These are phyloP conservation scores for Helostoma temminkii DNA, from an alignment of 2,797 vertebrate species.

Conservation along the genomic window DNA sequence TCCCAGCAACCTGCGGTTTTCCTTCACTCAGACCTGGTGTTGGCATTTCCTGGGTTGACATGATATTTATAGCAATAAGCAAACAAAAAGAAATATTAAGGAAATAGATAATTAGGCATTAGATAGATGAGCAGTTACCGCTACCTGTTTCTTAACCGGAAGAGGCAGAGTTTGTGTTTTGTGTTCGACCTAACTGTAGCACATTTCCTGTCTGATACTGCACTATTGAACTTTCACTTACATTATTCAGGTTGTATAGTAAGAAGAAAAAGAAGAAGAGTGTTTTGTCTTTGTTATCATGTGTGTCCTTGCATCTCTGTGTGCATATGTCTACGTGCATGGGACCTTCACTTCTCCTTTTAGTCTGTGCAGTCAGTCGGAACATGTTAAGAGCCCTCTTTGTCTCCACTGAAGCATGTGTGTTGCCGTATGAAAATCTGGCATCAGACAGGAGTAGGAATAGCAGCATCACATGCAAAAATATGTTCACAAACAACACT, in stretches of 20 bases:
- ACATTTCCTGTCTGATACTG: background rate
- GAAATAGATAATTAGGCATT: slow-evolving; percentile 29
- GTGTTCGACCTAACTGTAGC: slow-evolving; percentile 7
- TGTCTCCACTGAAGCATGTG: slow-evolving; percentile 69
- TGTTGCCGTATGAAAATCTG: slow-evolving; percentile 60
- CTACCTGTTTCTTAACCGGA: slow-evolving; percentile 8
- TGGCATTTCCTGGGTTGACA: slow-evolving; percentile 57
- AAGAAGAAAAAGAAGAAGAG: slow-evolving; percentile 7
- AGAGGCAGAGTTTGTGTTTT: background rate
- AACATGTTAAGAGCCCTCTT: slow-evolving; percentile 77
- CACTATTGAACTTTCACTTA: slow-evolving; percentile 27
- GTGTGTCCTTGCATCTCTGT: slow-evolving; percentile 27
- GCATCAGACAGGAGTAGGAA: slow-evolving; percentile 33
- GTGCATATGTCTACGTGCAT: slow-evolving; percentile 32
- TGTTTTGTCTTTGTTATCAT: slow-evolving; percentile 33
- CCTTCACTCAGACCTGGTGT: slow-evolving; percentile 20
- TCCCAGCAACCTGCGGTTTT: slow-evolving; percentile 56
- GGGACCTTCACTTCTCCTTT: slow-evolving; percentile 54
- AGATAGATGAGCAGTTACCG: slow-evolving; percentile 1
- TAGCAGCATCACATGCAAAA: slow-evolving; percentile 42
- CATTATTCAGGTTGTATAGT: slow-evolving; percentile 20
- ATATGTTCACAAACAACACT: slow-evolving; percentile 22
- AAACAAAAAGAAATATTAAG: slow-evolving; percentile 27
- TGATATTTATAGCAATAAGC: slow-evolving; percentile 44
- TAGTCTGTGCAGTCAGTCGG: slow-evolving; percentile 62